Evolutionary conservation across 37 sponge, comb jelly and placozoan species (phyloP), one percentile per base, ranked within the genome.

Genomic region (Agelas oroides): DNA sequence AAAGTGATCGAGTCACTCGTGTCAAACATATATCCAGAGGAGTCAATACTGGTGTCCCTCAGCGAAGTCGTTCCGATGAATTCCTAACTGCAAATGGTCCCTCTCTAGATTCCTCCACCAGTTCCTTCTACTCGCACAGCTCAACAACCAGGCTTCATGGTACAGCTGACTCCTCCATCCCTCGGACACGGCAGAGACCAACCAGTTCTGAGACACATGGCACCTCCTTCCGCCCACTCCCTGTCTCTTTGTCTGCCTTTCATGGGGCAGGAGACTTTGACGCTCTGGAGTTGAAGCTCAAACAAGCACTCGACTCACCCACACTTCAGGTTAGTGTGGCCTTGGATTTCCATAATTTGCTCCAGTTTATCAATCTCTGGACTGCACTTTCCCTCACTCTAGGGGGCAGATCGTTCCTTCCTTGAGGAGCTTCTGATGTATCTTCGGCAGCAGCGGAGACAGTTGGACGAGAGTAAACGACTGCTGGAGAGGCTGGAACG

Each of bases 401-500:
- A 93, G 93, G 81, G 61, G 5, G 64, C 53, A 28, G 89, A 88
- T 32, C 46, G 86, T 8, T 59, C 59, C 6, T 88, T 93, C 73
- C 89, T 93, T 19, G 85, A 88, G 58, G 86, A 88, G 64, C 75
- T 93, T n/a, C 63, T 93, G 78, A 31, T 79, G 37, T 88, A 84
- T 73, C 71, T 93, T n/a, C 65, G 76, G 18, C 89, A 88, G 54
- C 93, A 93, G 78, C 36, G 85, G 20, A 59, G 53, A 19, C 87
- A 93, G 73, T 80, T 93, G 65, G 93, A 93, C 23, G 93, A 93
- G 31, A 82, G 86, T 37, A 38, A 77, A 57, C 24, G 71, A 24
- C 66, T 93, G 23, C 73, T 93, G 58, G 71, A 73, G 57, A 21
- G 33, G 24, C 59, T 88, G 37, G 80, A 84, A 27, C 70, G 36